phyloP scores from a whole-genome alignment of 2,888 invertebrate genomes.

The Pachycephus smyrnensis region DNA sequence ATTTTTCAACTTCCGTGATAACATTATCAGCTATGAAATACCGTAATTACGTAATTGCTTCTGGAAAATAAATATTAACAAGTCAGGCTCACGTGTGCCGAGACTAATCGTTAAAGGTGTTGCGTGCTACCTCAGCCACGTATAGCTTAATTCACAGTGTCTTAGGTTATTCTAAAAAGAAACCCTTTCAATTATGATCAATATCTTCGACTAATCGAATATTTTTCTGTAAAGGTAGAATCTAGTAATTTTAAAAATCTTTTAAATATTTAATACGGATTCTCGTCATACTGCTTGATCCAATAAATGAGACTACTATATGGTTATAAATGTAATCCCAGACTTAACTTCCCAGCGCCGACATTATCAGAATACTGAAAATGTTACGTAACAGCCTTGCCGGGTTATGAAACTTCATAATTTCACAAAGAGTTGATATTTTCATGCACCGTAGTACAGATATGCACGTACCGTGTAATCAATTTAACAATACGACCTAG shows the following conservation, averaged over 20 bases:
- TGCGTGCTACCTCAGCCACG: background rate
- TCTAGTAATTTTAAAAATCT: background rate
- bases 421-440: background rate
- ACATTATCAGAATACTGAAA: background rate
- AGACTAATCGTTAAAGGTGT: background rate
- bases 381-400: background rate
- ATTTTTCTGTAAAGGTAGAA: background rate
- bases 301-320: background rate
- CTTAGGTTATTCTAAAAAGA: background rate
- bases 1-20: background rate
- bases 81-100: background rate
- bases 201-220: no score
- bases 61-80: background rate
- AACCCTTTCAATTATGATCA: background rate
- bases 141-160: background rate
- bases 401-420: background rate
- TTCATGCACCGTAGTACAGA: background rate
- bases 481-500: background rate
- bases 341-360: background rate
- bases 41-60: no score
- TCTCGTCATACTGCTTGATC: background rate
- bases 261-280: background rate
- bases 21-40: background rate
- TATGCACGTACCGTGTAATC: background rate
- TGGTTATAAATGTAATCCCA: constrained; percentile 14